phyloP scores from a whole-genome alignment of 2,113 vertebrate genomes.

The Martes martes region DNA sequence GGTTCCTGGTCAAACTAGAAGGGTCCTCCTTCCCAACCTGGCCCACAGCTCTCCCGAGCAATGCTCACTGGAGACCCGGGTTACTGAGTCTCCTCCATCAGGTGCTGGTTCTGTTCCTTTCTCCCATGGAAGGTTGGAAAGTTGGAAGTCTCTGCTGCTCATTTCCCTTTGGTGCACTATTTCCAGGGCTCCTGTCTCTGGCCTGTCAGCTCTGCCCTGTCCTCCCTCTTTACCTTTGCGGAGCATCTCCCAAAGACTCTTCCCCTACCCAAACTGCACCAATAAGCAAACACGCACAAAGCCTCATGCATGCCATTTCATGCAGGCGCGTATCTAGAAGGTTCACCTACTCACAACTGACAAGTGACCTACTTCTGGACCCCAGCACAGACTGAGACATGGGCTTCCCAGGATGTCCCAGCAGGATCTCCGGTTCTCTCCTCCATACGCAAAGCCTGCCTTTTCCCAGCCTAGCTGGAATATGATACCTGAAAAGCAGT shows the following conservation, averaged over 20 bases:
- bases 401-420: background rate
- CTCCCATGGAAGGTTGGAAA: background rate
- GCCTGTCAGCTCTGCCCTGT: background rate
- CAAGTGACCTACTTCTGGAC: background rate
- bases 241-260: background rate
- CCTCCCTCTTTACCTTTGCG: background rate
- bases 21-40: background rate
- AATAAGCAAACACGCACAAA: background rate
- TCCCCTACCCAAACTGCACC: background rate
- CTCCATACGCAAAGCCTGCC: no score
- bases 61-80: background rate
- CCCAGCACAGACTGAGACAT: background rate
- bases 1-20: background rate
- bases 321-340: background rate
- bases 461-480: background rate
- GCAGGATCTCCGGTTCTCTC: background rate
- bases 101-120: background rate
- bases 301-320: background rate
- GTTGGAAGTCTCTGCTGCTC: background rate
- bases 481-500: background rate
- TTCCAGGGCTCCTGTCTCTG: background rate
- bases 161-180: background rate
- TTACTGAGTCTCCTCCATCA: rapidly evolving
- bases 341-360: background rate
- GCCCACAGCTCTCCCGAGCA: background rate